Base-by-base conservation (phyloP, 2,888 invertebrate genomes). In the Theretra japonica region DNA sequence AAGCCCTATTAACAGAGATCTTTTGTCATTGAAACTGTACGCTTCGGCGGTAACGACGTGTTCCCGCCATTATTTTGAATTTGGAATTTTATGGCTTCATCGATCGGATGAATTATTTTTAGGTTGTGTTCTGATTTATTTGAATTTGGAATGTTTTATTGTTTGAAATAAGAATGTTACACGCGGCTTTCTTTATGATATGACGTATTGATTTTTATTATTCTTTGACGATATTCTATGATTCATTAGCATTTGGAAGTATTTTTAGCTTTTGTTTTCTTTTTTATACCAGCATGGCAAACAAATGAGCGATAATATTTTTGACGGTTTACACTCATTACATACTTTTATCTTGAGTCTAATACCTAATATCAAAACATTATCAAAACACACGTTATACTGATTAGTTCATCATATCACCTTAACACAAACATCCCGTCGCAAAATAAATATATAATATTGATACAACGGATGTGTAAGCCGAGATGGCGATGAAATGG, bases 11-110 rank as follows among this genome's bases (percentile, higher is more conserved):
- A 60, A 59, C 11, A 50, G 53, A 58, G 53, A 69, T 72, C 56
- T 69, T 60, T 60, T 72, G 71, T 68, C 68, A 58, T 68, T 58
- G 48, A 60, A n/a, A 70, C 60, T 33, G 53, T 28, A 28, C 53
- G 19, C 19, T 48, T 48, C 65, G 23, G 41, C 23, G 41, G 23
- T 65, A 65, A 65, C 41, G 65, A 48, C 23, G 23, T 65, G 53
- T 41, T 41, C 41, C 58, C 15, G 19, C 23, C 30, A n/a, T 30
- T 50, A 59, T 15, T 41, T 15, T 28, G 25, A 53, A 21, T 60
- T 53, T 70, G 17, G 5, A 48, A 50, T 60, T 25, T n/a, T 58
- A 48, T 28, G 25, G n/a, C 48, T 69, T 50, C 53, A 70, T 33
- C 17, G 30, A 50, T 70, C 23, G 48, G 25, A 58, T 17, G 7